Percentiles rank a stretch among this genome's conserved stretches.
phyloP scores from a whole-genome alignment of 2,797 vertebrate genomes.

The Aeoliscus strigatus region DNA sequence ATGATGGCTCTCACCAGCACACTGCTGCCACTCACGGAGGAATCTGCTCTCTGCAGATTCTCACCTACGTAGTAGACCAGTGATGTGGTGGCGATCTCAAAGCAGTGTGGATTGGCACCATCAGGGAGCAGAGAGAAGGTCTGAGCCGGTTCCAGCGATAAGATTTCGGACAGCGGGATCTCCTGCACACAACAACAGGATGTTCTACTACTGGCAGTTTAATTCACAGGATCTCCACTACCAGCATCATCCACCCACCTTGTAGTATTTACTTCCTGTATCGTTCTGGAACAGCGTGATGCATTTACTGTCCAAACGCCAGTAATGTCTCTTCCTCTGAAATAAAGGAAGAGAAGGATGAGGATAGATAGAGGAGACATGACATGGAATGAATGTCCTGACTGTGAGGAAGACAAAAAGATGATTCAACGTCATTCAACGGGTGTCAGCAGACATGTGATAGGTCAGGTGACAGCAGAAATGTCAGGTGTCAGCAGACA shows the following conservation, averaged over 20 bases:
- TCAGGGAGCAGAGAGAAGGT: slow-evolving; percentile 79
- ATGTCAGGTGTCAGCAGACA: no score
- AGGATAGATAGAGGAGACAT: no score
- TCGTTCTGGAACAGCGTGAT: slow-evolving; percentile 96
- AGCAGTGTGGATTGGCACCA: slow-evolving; percentile 88
- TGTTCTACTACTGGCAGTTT: no score
- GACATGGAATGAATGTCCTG: no score
- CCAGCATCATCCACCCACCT: slow-evolving; percentile 77
- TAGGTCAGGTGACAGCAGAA: no score
- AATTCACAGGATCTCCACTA: no score
- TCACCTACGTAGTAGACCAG: slow-evolving; percentile 92
- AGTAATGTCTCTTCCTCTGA: slow-evolving; percentile 94
- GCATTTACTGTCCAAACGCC: slow-evolving; percentile 96
- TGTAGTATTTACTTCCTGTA: slow-evolving; percentile 95
- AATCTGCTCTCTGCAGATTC: slow-evolving; percentile 62
- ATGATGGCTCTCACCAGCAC: slow-evolving; percentile 70
- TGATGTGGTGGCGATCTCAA: slow-evolving; percentile 88
- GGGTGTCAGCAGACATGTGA: no score
- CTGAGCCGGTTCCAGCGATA: slow-evolving; percentile 88
- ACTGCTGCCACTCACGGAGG: slow-evolving; percentile 43
- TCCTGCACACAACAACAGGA: slow-evolving; percentile 71
- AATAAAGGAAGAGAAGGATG: slow-evolving; percentile 13
- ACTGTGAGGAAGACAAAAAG: no score
- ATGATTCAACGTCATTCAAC: no score
- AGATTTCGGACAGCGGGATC: slow-evolving; percentile 93